These are phyloP conservation scores for Clarias pachynema DNA, from an alignment of 2,797 vertebrate species.

Conservation along the genomic window DNA sequence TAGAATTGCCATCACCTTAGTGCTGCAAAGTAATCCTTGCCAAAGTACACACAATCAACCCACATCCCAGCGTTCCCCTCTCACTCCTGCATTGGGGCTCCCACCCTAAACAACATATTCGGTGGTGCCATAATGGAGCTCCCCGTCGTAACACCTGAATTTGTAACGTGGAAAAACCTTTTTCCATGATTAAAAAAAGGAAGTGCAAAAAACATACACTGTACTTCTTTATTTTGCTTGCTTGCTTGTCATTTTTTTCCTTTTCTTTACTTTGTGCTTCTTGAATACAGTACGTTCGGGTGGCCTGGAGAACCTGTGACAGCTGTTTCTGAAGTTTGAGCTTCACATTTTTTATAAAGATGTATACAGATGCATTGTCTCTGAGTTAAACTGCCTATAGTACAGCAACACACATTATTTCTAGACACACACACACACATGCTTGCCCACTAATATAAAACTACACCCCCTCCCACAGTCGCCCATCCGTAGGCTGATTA, in stretches of 20 bases:
- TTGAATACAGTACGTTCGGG: background rate
- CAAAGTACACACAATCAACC: too few species aligned
- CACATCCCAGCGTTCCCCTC: too few species aligned
- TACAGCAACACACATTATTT: background rate
- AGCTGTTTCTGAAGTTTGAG: background rate
- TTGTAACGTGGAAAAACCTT: too few species aligned
- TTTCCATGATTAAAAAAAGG: too few species aligned
- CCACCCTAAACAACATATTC: too few species aligned
- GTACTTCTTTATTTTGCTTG: background rate
- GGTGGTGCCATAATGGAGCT: too few species aligned
- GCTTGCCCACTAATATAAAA: constrained; percentile 1
- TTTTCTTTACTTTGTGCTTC: background rate
- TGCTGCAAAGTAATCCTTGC: too few species aligned
- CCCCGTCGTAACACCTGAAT: too few species aligned
- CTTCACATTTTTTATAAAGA: background rate
- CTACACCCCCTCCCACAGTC: background rate
- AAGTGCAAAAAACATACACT: background rate
- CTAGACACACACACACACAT: background rate
- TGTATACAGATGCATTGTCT: background rate
- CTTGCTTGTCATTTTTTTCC: background rate
- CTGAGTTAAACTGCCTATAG: background rate
- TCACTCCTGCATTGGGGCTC: too few species aligned
- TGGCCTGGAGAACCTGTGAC: background rate
- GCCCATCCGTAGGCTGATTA: constrained; percentile 1
- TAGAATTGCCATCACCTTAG: too few species aligned